Percentiles rank a stretch among this genome's conserved stretches.
phyloP scores from a whole-genome alignment of 64 coral and sea anemone genomes.

The Orbicella faveolata region DNA sequence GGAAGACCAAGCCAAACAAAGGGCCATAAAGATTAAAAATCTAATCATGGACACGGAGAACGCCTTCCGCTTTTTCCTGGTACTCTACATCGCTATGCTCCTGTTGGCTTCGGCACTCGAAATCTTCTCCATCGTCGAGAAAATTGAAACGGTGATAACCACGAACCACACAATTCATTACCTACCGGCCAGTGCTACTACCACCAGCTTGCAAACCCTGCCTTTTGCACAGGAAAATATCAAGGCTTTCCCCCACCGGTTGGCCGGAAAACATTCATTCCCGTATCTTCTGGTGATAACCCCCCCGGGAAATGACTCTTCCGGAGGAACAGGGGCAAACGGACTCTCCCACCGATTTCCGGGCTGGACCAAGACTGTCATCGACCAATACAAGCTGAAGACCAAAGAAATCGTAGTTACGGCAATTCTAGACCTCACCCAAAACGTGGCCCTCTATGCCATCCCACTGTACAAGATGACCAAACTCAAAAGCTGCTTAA shows the following conservation, averaged over 20 bases:
- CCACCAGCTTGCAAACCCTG: neutral
- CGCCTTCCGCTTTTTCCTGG: constrained; percentile 31
- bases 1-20: neutral
- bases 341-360: neutral
- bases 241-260: constrained; percentile 23
- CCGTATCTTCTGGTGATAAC: neutral
- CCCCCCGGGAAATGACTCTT: neutral
- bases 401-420: constrained; percentile 31
- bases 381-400: constrained; percentile 17
- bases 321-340: neutral
- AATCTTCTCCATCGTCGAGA: constrained; percentile 44
- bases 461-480: constrained; percentile 53
- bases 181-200: neutral
- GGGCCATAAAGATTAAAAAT: neutral
- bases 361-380: neutral
- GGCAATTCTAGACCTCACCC: constrained; percentile 19
- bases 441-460: constrained; percentile 25
- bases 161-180: constrained; percentile 5
- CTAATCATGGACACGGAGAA: constrained; percentile 16
- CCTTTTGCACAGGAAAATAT: neutral
- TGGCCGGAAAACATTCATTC: neutral
- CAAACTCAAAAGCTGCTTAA: constrained; percentile 11
- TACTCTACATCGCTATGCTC: constrained; percentile 21
- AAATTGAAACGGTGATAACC: constrained; percentile 30
- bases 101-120: constrained; percentile 23